A percentile compares a stretch with the other conserved stretches of the same genome.
Conservation (phyloP, 2,113 vertebrate species). For the Eidolon helvum region DNA sequence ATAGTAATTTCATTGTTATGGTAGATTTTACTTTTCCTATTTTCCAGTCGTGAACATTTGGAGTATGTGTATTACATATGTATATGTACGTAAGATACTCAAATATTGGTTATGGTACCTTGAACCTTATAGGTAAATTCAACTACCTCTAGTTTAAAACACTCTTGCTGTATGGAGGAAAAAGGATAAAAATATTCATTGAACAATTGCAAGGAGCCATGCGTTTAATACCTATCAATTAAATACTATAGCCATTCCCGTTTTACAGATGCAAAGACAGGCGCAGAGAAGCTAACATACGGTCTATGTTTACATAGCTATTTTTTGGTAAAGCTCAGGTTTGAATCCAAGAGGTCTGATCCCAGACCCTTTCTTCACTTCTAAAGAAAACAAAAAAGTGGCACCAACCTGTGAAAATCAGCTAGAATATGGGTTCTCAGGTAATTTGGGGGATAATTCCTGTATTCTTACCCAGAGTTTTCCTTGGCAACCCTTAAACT, state of each 20-base stretch:
- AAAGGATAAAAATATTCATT: background rate
- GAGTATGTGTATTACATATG: background rate
- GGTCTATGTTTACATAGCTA: background rate
- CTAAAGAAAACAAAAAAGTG: background rate
- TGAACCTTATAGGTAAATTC: background rate
- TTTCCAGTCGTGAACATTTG: background rate
- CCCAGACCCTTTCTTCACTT: background rate
- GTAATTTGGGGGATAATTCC: background rate
- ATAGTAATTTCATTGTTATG: too few species aligned
- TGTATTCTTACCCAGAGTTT: background rate
- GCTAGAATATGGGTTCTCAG: background rate
- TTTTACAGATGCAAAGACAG: background rate
- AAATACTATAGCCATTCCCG: background rate
- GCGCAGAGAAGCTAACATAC: background rate
- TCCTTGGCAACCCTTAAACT: background rate
- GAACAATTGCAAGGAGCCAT: background rate
- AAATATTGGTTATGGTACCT: background rate
- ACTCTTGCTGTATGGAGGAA: background rate
- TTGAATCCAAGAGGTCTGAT: background rate
- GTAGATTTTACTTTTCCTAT: background rate
- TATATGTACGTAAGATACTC: background rate
- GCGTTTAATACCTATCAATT: background rate
- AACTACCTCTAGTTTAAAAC: background rate
- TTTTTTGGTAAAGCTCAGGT: background rate
- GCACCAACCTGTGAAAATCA: background rate